Base-by-base conservation (phyloP, 2,888 invertebrate genomes). In the Leptopilina syphax region DNA sequence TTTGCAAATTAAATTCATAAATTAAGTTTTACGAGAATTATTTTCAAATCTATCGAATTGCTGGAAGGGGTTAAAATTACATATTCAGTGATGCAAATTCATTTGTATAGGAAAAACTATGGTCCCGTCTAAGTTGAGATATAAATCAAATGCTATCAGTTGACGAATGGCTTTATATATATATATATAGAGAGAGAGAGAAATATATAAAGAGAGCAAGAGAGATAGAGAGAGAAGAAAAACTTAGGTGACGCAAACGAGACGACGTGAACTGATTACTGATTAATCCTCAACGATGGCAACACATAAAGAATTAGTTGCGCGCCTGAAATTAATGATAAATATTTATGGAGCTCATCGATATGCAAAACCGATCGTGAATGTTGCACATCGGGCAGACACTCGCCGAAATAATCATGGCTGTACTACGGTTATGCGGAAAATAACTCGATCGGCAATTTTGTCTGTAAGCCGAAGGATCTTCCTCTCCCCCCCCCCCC, bases 271-370 rank as follows among this genome's bases (percentile, higher is more conserved):
- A 76, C 77, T 47, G 78, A 65, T 66, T 81, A 79, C 73, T 76
- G 85, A 88, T 87, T 87, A 86, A 88, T 87, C 44, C 85, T 87
- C 86, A 63, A 67, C 77, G 79, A 65, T 78, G 78, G 68, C 70
- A 80, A 79, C 77, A 81, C 81, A 86, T 84, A 87, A 87, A 85
- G 86, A 86, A 86, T 86, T 86, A 85, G 81, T 68, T 77, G 81
- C 79, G 50, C 24, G 82, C 77, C 79, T 80, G 83, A 86, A 87
- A 86, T 85, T 83, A 83, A 80, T 85, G 85, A 87, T 85, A 88
- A 87, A 88, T 86, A 88, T 86, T 87, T 86, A 87, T 87, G 83
- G 85, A 79, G 77, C 83, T 80, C 81, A 78, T 85, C 83, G 85
- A 85, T 85, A 86, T 85, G 85, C 85, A 84, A 84, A 82, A 81